phyloP scores from a whole-genome alignment of 2,113 vertebrate species.

The Muntiacus muntjak region DNA sequence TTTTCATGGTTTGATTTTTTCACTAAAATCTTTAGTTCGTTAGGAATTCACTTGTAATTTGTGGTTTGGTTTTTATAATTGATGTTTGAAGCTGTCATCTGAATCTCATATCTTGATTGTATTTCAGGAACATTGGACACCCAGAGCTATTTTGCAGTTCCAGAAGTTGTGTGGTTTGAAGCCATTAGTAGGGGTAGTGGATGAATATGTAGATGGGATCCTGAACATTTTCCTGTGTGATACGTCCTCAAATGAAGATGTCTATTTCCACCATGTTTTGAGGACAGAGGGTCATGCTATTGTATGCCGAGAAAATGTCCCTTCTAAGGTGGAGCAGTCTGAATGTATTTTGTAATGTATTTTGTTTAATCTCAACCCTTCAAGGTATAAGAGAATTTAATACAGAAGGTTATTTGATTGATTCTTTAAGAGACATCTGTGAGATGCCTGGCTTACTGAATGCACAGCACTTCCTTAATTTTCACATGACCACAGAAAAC shows the following conservation, averaged over 20 bases:
- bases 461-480: neutral
- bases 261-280: constrained; percentile 88
- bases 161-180: constrained; percentile 83
- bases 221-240: constrained; percentile 92
- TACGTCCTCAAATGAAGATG: constrained; percentile 86
- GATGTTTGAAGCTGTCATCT: neutral
- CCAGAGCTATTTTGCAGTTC: constrained; percentile 82
- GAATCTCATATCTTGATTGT: neutral
- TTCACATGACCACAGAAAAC: neutral
- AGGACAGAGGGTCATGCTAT: constrained; percentile 83
- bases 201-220: constrained; percentile 85
- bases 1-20: constrained; percentile 9
- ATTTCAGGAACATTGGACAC: constrained; percentile 86
- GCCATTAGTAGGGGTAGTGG: constrained; percentile 86
- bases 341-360: neutral
- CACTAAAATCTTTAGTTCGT: neutral
- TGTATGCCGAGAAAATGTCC: constrained; percentile 76
- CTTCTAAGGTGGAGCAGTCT: constrained; percentile 76
- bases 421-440: neutral
- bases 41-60: neutral
- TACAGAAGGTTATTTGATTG: neutral
- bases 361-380: neutral
- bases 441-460: neutral
- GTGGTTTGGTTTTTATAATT: neutral
- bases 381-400: neutral